A percentile compares a stretch with the other conserved stretches of the same genome.
Conservation (phyloP, 2,113 vertebrate species). For the Rhinogobius similis region DNA sequence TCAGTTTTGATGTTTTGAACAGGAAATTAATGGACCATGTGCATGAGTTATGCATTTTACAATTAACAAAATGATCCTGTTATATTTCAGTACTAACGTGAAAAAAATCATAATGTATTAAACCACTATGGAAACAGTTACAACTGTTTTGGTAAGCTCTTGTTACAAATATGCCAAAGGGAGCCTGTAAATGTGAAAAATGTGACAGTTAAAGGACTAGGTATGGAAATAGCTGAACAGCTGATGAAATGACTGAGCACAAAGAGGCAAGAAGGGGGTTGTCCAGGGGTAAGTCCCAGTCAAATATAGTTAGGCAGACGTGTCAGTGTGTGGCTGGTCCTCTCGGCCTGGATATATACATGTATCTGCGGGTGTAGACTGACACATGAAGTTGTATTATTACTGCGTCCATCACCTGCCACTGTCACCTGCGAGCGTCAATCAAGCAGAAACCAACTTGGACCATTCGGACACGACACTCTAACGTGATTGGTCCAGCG, state of each 20-base stretch:
- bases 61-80: too few relatives aligned
- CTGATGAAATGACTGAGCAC: conserved; percentile 59
- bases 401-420: conserved; percentile 49
- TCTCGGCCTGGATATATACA: conserved; percentile 39
- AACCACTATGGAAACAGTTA: too few relatives aligned
- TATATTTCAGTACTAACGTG: too few relatives aligned
- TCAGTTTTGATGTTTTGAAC: too few relatives aligned
- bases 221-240: conserved; percentile 31
- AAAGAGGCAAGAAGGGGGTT: conserved; percentile 42
- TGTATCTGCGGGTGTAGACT: conserved; percentile 37
- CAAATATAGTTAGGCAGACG: conserved; percentile 77
- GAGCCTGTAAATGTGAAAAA: conserved; percentile 18
- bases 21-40: too few relatives aligned
- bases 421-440: conserved; percentile 73
- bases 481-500: conserved; percentile 61
- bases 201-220: conserved; percentile 19
- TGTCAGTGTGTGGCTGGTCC: conserved; percentile 73
- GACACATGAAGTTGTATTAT: conserved; percentile 54
- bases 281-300: conserved; percentile 70
- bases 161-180: not conserved
- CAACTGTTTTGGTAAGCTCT: not conserved
- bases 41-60: too few relatives aligned
- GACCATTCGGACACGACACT: conserved; percentile 48
- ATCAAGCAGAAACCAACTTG: conserved; percentile 50
- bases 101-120: too few relatives aligned